phyloP scores from a whole-genome alignment of 1,140 invertebrate genomes.

The Pseudoatta argentina region DNA sequence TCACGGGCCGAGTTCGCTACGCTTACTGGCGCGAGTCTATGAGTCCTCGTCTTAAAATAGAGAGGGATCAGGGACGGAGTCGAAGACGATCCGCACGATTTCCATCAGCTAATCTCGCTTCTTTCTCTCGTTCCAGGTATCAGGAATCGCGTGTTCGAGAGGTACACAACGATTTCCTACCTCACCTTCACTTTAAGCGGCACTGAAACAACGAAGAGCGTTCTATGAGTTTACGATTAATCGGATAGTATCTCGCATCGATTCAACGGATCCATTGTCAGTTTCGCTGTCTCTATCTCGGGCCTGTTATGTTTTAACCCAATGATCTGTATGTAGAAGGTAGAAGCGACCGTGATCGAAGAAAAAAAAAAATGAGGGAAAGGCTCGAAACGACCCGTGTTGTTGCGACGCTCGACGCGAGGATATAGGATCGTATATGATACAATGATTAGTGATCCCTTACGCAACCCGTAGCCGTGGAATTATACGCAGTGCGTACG shows the following conservation, averaged over 20 bases:
- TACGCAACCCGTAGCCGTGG: constrained; percentile 32
- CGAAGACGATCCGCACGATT: background rate
- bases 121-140: background rate
- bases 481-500: constrained; percentile 19
- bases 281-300: background rate
- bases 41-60: constrained; percentile 55
- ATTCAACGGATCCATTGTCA: background rate
- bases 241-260: background rate
- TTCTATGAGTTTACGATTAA: background rate
- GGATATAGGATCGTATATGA: background rate
- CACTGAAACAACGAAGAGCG: constrained; percentile 9
- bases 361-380: background rate
- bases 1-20: constrained; percentile 8
- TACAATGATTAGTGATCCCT: constrained; percentile 35
- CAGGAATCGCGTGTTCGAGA: background rate
- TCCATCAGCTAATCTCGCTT: background rate
- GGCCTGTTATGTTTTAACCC: background rate
- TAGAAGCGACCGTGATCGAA: background rate
- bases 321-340: background rate
- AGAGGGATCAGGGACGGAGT: constrained; percentile 42
- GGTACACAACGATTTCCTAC: background rate
- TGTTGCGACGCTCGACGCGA: background rate
- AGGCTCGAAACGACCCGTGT: background rate
- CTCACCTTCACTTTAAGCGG: constrained; percentile 11
- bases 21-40: constrained; percentile 14